These are phyloP conservation scores for Panulirus ornatus DNA, from an alignment of 1,140 invertebrate genomes.

Conservation along the genomic window DNA sequence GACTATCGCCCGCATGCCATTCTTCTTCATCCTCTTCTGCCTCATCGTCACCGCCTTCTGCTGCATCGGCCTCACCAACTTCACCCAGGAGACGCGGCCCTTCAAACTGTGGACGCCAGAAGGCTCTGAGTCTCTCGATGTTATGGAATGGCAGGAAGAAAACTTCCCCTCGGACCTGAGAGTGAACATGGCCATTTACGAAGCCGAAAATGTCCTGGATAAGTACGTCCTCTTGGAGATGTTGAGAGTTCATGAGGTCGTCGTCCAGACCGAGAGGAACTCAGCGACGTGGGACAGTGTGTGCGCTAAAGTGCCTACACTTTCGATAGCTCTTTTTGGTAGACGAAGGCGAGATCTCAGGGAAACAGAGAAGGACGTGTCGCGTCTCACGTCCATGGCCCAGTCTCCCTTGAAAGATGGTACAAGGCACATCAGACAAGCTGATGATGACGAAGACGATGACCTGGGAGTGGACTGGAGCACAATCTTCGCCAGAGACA, in stretches of 20 bases:
- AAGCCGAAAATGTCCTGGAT: constrained; percentile 84
- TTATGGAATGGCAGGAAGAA: constrained; percentile 86
- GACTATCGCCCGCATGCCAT: background rate
- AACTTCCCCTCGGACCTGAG: constrained; percentile 83
- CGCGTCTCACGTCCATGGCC: constrained; percentile 75
- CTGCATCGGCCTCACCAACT: constrained; percentile 19
- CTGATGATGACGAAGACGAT: constrained; percentile 16
- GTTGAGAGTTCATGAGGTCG: constrained; percentile 61
- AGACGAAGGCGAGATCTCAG: constrained; percentile 20
- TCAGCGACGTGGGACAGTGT: constrained; percentile 47
- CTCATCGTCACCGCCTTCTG: constrained; percentile 16
- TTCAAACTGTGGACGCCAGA: constrained; percentile 72
- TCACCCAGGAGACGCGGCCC: background rate
- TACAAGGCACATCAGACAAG: constrained; percentile 78
- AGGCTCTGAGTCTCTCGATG: constrained; percentile 83
- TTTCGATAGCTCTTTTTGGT: constrained; percentile 24
- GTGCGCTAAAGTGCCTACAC: constrained; percentile 58
- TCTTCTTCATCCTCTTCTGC: background rate
- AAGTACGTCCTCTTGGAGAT: constrained; percentile 80
- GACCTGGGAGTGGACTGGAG: constrained; percentile 36
- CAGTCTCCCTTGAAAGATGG: constrained; percentile 76
- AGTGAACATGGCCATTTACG: constrained; percentile 82
- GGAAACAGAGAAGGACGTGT: background rate
- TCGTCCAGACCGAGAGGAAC: background rate
- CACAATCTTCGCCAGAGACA: constrained; percentile 23